Percentiles rank a stretch among this genome's conserved stretches.
Evolutionary conservation across 2,888 invertebrate species (phyloP).

Genomic region (Myopa testacea): DNA sequence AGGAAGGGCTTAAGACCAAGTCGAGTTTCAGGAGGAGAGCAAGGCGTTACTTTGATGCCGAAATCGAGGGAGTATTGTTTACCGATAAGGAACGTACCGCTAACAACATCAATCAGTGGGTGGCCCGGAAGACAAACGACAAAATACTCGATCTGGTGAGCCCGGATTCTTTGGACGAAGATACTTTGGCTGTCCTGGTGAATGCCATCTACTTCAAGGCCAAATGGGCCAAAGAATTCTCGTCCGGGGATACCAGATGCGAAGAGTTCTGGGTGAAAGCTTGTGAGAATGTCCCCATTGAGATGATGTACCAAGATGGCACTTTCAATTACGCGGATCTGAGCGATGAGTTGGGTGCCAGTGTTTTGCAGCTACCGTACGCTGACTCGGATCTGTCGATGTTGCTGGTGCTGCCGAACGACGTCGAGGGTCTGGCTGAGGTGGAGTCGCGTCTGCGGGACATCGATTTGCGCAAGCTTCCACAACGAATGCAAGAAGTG

Average conservation of each 20-base stretch:
- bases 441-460: constrained; percentile 75
- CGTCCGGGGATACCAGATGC: constrained; percentile 71
- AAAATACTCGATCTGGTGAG: constrained; percentile 85
- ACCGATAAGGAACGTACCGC: constrained; percentile 70
- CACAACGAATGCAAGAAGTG: constrained; percentile 69
- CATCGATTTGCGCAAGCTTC: constrained; percentile 72
- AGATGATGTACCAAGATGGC: constrained; percentile 78
- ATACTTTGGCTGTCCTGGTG: constrained; percentile 80
- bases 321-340: constrained; percentile 70
- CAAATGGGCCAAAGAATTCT: constrained; percentile 80
- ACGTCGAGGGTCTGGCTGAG: constrained; percentile 75
- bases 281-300: constrained; percentile 70
- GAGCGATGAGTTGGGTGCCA: constrained; percentile 70
- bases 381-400: constrained; percentile 78
- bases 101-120: constrained; percentile 83
- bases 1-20: constrained; percentile 71
- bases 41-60: constrained; percentile 75
- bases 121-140: constrained; percentile 80
- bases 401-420: constrained; percentile 81
- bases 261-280: constrained; percentile 76
- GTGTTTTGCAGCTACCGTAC: constrained; percentile 81
- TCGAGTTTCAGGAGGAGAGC: constrained; percentile 73
- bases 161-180: constrained; percentile 66
- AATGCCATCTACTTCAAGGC: constrained; percentile 93
- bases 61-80: constrained; percentile 77